Evolutionary conservation across 2,797 vertebrate genomes (phyloP).

Genomic region (Nannoperca obscura): DNA sequence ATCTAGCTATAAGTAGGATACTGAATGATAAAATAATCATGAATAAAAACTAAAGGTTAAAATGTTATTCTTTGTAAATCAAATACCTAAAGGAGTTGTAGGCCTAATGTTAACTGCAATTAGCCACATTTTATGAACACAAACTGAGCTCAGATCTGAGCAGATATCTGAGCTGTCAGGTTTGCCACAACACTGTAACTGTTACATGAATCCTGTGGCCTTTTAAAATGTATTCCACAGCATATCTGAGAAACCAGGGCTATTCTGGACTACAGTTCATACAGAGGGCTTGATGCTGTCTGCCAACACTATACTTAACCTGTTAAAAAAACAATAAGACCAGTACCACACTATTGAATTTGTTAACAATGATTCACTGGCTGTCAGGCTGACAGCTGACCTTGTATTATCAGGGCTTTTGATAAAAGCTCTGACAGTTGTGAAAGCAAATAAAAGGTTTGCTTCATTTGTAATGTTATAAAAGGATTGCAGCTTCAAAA

Average conservation of each 20-base stretch:
- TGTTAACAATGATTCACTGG: neutral
- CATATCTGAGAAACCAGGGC: neutral
- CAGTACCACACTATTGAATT: neutral
- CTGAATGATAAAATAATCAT: neutral
- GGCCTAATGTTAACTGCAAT: neutral
- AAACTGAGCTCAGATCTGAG: neutral
- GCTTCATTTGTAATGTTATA: neutral
- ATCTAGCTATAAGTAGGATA: neutral
- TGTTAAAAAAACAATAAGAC: neutral
- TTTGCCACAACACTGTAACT: neutral
- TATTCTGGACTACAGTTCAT: neutral
- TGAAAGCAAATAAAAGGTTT: constrained; percentile 2
- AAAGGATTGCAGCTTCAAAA: neutral
- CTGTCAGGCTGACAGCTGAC: neutral
- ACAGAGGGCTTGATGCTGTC: neutral
- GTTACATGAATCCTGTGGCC: neutral
- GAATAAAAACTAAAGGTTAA: neutral
- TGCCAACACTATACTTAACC: neutral
- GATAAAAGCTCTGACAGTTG: neutral
- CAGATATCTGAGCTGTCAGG: neutral
- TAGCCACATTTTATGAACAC: neutral
- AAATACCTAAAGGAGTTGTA: neutral
- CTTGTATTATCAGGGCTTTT: neutral
- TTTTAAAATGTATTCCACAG: neutral
- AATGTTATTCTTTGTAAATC: neutral